Evolutionary conservation across 92 coral and sea anemone species (phyloP).

Genomic region (Paragorgia papillata): DNA sequence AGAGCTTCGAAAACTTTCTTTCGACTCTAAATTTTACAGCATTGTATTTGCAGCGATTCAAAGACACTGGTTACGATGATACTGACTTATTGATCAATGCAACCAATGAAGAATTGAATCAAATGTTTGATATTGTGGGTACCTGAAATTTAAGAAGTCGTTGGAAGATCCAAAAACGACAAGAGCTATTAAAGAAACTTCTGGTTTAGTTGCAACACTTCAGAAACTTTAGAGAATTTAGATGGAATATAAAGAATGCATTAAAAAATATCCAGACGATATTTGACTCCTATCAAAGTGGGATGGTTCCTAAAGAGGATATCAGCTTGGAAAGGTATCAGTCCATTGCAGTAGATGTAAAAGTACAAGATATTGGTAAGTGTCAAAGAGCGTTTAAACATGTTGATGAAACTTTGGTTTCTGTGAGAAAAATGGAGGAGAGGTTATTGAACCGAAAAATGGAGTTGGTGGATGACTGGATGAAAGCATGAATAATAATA

Average conservation of each 20-base stretch:
- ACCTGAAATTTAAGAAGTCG: too few relatives aligned
- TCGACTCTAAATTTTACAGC: background rate
- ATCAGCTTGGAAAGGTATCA: constrained; percentile 30
- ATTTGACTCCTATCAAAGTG: constrained; percentile 36
- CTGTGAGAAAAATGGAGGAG: constrained; percentile 13
- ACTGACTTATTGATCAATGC: background rate
- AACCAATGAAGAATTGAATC: background rate
- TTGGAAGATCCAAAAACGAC: too few relatives aligned
- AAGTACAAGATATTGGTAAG: constrained; percentile 12
- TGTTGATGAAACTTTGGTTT: constrained; percentile 12
- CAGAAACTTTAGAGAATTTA: constrained; percentile 24
- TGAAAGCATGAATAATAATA: too few relatives aligned
- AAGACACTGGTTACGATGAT: constrained; percentile 31
- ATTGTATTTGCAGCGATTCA: constrained; percentile 32
- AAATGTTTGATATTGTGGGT: too few relatives aligned
- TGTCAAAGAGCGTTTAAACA: constrained; percentile 21
- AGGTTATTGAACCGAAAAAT: constrained; percentile 7
- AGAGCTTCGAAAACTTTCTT: constrained; percentile 13
- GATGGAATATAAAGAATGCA: constrained; percentile 29
- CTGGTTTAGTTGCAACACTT: too few relatives aligned
- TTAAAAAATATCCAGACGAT: constrained; percentile 32
- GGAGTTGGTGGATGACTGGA: constrained; percentile 22
- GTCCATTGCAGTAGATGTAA: constrained; percentile 3
- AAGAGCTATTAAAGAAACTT: too few relatives aligned
- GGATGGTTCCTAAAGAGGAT: constrained; percentile 42